Conservation (phyloP, 2,888 invertebrate species). For the Erannis defoliaria region DNA sequence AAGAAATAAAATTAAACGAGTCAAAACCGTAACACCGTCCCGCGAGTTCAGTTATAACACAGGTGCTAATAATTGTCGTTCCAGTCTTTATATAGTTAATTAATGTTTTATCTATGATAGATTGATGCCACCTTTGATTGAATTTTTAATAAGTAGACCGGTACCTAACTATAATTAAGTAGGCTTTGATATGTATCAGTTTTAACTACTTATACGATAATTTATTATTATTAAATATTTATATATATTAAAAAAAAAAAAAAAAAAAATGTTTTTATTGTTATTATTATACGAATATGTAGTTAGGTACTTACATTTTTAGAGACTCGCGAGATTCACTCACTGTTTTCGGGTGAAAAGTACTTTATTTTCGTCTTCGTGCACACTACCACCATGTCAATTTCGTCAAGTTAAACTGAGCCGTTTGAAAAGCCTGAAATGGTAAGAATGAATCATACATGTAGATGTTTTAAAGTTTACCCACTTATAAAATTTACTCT, state of each 20-base stretch:
- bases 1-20: not conserved
- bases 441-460: too few relatives aligned
- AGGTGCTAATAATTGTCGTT: not conserved
- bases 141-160: not conserved
- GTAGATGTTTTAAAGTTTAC: too few relatives aligned
- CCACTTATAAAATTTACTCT: too few relatives aligned
- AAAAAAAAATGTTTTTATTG: not conserved
- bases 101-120: not conserved
- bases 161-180: not conserved
- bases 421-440: too few relatives aligned
- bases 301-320: too few relatives aligned
- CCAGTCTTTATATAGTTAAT: slow-evolving; percentile 5
- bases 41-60: not conserved
- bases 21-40: not conserved
- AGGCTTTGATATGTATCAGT: not conserved
- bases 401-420: too few relatives aligned
- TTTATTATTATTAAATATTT: not conserved
- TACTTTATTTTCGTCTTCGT: too few relatives aligned
- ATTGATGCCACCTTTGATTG: not conserved
- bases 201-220: not conserved
- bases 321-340: too few relatives aligned
- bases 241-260: not conserved
- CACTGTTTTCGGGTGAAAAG: too few relatives aligned
- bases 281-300: too few relatives aligned
- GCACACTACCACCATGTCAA: too few relatives aligned